Conservation (phyloP, 2,797 vertebrate species). For the Acanthurus leucopareius region DNA sequence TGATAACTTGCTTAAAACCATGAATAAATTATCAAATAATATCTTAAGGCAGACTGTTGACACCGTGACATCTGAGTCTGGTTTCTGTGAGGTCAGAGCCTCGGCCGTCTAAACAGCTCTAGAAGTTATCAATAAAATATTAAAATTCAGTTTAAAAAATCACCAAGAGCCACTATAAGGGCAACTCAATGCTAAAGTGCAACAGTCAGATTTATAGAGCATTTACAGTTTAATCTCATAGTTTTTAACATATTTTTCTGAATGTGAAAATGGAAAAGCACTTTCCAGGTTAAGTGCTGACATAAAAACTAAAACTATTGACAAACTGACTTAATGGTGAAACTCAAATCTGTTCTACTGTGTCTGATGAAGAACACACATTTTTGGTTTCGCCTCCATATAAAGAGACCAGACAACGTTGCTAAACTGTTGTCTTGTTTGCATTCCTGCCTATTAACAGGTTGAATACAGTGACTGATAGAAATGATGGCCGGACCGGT, state of each 20-base stretch:
- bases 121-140: slow-evolving; percentile 27
- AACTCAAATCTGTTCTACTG: too few species aligned
- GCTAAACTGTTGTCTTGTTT: neutral
- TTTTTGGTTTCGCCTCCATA: neutral
- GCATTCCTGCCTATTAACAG: neutral
- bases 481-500: neutral
- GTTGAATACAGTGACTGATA: too few species aligned
- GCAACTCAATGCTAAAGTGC: neutral
- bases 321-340: neutral
- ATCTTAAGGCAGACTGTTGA: too few species aligned
- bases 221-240: neutral
- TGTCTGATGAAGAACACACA: neutral
- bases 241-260: neutral
- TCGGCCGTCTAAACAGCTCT: neutral
- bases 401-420: neutral
- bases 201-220: slow-evolving; percentile 1
- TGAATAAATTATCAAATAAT: too few species aligned
- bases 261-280: neutral
- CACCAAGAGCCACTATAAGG: neutral
- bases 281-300: neutral
- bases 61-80: neutral
- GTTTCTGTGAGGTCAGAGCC: neutral
- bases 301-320: too few species aligned
- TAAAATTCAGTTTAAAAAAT: slow-evolving; percentile 5
- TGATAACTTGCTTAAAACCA: too few species aligned